Evolutionary conservation across 2,888 invertebrate genomes (phyloP).

Genomic region (Plebejus anna): DNA sequence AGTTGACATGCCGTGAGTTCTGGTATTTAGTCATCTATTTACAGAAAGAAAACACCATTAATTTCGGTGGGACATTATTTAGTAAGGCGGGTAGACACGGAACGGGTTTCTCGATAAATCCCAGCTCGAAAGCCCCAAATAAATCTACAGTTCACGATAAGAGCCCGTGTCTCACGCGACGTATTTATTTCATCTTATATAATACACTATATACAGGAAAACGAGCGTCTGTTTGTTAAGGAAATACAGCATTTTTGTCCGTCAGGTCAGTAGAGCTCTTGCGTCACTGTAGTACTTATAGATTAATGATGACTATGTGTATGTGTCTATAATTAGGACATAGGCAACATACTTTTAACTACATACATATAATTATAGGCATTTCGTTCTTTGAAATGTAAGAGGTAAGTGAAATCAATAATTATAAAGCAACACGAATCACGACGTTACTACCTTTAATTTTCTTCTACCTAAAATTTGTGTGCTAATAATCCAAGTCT

Average conservation of each 20-base stretch:
- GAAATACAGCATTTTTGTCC: not conserved
- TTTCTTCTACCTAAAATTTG: too few relatives aligned
- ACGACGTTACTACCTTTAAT: too few relatives aligned
- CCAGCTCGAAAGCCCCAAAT: slow-evolving; percentile 65
- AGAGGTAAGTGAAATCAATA: too few relatives aligned
- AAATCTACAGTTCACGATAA: slow-evolving; percentile 76
- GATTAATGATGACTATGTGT: not conserved
- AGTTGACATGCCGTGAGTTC: slow-evolving; percentile 67
- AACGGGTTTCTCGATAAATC: slow-evolving; percentile 76
- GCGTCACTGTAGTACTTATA: not conserved
- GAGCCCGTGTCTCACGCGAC: slow-evolving; percentile 77
- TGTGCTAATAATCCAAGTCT: not conserved
- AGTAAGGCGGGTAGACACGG: slow-evolving; percentile 74
- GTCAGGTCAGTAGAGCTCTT: not conserved
- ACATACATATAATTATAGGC: too few relatives aligned
- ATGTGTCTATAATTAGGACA: not conserved
- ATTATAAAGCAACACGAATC: too few relatives aligned
- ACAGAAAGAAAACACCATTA: slow-evolving; percentile 71
- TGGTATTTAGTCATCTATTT: slow-evolving; percentile 78
- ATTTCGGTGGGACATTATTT: slow-evolving; percentile 74
- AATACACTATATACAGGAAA: slow-evolving; percentile 16
- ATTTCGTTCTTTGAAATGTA: too few relatives aligned
- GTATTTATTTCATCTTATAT: slow-evolving; percentile 60
- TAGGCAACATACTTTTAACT: not conserved
- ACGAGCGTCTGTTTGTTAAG: not conserved